Evolutionary conservation across 2,113 vertebrate species (phyloP).

Genomic region (Petrocephalus zakoni): DNA sequence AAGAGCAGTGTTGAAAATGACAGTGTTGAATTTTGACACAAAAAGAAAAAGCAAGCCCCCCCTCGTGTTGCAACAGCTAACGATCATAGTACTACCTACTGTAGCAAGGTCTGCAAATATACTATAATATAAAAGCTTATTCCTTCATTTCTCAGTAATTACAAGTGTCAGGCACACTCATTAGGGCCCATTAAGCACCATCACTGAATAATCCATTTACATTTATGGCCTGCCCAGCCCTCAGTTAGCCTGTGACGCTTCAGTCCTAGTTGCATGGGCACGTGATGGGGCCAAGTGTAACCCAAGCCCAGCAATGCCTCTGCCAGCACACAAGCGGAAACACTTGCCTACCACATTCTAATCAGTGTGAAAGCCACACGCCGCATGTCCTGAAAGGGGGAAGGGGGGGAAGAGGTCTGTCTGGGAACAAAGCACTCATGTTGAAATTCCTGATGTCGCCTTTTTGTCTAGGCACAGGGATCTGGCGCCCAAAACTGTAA

Average conservation of each 20-base stretch:
- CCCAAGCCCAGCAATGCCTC: background rate
- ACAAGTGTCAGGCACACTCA: background rate
- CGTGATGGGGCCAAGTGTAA: constrained; percentile 12
- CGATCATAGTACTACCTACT: background rate
- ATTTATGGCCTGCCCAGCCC: background rate
- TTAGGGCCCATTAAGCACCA: background rate
- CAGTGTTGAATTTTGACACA: background rate
- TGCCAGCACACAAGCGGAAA: constrained; percentile 4
- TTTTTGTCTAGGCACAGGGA: constrained; percentile 69
- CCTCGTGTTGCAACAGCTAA: background rate
- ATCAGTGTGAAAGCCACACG: constrained; percentile 12
- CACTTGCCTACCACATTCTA: constrained; percentile 19
- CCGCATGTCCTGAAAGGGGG: constrained; percentile 1
- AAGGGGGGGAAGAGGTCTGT: constrained; percentile 20
- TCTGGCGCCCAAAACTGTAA: constrained; percentile 63
- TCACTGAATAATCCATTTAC: background rate
- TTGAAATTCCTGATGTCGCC: constrained; percentile 56
- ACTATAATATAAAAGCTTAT: background rate
- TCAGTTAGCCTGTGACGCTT: constrained; percentile 7
- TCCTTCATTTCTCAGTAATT: background rate
- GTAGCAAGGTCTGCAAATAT: background rate
- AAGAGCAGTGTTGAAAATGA: background rate
- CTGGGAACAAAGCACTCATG: constrained; percentile 31
- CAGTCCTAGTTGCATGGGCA: background rate
- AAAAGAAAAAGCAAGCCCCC: background rate